Evolutionary conservation across 2,113 vertebrate species (phyloP).

Genomic region (Labeo rohita): DNA sequence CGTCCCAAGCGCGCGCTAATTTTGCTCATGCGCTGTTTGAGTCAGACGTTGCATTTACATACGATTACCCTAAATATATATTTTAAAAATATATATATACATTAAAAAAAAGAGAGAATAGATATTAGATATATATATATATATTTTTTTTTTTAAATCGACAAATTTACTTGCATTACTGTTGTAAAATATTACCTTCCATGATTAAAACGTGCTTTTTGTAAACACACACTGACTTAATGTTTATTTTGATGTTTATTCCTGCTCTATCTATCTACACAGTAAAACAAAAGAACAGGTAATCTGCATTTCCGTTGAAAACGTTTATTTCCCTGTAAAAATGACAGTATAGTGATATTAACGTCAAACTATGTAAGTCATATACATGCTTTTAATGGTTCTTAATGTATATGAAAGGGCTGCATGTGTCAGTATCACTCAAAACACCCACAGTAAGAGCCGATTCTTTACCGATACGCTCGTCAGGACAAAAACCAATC

Average conservation of each 20-base stretch:
- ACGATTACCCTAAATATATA: background rate
- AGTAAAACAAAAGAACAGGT: background rate
- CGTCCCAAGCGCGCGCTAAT: background rate
- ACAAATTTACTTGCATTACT: background rate
- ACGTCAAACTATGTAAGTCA: conserved; percentile 45
- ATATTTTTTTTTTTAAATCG: background rate
- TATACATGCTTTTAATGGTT: conserved; percentile 57
- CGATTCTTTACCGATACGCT: conserved; percentile 8
- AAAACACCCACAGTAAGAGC: conserved; percentile 48
- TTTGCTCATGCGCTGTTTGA: background rate
- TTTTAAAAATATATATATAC: too few species aligned
- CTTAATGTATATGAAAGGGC: conserved; percentile 8
- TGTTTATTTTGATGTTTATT: too few species aligned
- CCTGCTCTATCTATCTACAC: too few species aligned
- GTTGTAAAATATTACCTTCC: background rate
- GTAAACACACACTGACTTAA: too few species aligned
- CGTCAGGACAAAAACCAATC: conserved; percentile 36
- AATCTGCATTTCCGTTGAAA: conserved; percentile 52
- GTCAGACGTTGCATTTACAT: background rate
- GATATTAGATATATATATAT: too few species aligned
- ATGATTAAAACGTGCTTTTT: too few species aligned
- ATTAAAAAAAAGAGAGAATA: too few species aligned
- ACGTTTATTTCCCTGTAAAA: conserved; percentile 67
- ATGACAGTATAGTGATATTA: conserved; percentile 58
- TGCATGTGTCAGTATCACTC: conserved; percentile 37